Evolutionary conservation across 2,113 vertebrate species (phyloP).

Genomic region (Tiliqua scincoides): DNA sequence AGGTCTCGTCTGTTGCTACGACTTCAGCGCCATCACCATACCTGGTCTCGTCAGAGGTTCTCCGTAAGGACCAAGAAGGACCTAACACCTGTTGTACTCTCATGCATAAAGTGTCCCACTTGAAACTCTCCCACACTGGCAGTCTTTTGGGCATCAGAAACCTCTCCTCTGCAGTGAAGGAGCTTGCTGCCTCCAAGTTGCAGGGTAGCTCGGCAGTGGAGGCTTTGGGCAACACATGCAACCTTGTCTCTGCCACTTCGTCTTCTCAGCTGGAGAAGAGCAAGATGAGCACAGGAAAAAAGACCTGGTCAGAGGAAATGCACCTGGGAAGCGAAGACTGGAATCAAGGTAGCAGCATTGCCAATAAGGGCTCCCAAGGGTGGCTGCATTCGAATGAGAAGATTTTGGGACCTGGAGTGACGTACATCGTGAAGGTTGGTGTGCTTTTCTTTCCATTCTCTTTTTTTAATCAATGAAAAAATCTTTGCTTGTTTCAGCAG

Average conservation of each 20-base stretch:
- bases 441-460: constrained; percentile 64
- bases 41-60: constrained; percentile 83
- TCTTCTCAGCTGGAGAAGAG: constrained; percentile 85
- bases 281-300: constrained; percentile 85
- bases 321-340: constrained; percentile 83
- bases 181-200: constrained; percentile 95
- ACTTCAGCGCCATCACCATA: constrained; percentile 86
- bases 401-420: constrained; percentile 96
- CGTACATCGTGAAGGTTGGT: constrained; percentile 97
- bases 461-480: constrained; percentile 73
- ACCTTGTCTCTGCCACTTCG: constrained; percentile 80
- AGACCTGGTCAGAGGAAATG: constrained; percentile 82
- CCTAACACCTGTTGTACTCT: constrained; percentile 93
- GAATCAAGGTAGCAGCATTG: constrained; percentile 78
- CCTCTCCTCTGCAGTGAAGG: constrained; percentile 95
- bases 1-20: constrained; percentile 87
- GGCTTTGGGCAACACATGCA: constrained; percentile 84
- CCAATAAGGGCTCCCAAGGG: constrained; percentile 87
- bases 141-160: constrained; percentile 92
- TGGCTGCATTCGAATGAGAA: constrained; percentile 93
- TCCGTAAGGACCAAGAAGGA: constrained; percentile 88
- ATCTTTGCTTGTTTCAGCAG: constrained; percentile 45
- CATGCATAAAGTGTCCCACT: constrained; percentile 97
- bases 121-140: constrained; percentile 94
- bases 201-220: constrained; percentile 84